Conservation (phyloP, 2,113 vertebrate genomes). For the Donacobius atricapilla region DNA sequence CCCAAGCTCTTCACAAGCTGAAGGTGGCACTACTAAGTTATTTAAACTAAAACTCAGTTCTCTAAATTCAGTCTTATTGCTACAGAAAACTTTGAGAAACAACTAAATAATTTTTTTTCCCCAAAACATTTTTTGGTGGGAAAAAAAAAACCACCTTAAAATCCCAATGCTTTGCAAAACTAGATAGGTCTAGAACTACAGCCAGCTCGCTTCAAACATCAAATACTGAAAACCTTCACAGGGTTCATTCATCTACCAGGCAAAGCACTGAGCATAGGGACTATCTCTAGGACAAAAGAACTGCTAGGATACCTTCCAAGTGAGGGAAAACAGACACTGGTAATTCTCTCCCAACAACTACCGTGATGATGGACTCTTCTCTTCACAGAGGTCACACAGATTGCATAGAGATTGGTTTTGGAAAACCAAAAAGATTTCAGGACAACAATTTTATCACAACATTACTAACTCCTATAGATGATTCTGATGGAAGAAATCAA, state of each 20-base stretch:
- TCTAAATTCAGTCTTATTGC: neutral
- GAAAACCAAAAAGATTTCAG: slow-evolving; percentile 49
- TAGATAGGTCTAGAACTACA: neutral
- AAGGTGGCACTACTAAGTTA: neutral
- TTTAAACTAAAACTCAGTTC: neutral
- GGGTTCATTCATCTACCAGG: slow-evolving; percentile 28
- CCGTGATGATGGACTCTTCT: slow-evolving; percentile 29
- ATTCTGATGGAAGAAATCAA: slow-evolving; percentile 59
- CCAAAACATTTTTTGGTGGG: neutral
- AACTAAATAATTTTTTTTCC: neutral
- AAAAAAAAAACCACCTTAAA: neutral
- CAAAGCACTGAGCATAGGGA: slow-evolving; percentile 27
- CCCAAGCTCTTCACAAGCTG: neutral
- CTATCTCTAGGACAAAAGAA: slow-evolving; percentile 40
- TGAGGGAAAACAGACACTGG: slow-evolving; percentile 45
- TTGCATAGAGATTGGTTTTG: slow-evolving; percentile 39
- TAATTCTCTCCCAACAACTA: slow-evolving; percentile 56
- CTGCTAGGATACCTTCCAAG: slow-evolving; percentile 41
- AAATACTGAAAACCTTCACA: neutral
- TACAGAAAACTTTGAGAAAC: neutral
- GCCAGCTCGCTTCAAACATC: neutral
- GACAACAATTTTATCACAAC: slow-evolving; percentile 27
- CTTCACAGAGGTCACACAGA: slow-evolving; percentile 40
- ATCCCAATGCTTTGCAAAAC: neutral
- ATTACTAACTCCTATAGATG: slow-evolving; percentile 41